These are phyloP conservation scores for Acanthochromis polyacanthus DNA, from an alignment of 2,113 vertebrate species.

Conservation along the genomic window DNA sequence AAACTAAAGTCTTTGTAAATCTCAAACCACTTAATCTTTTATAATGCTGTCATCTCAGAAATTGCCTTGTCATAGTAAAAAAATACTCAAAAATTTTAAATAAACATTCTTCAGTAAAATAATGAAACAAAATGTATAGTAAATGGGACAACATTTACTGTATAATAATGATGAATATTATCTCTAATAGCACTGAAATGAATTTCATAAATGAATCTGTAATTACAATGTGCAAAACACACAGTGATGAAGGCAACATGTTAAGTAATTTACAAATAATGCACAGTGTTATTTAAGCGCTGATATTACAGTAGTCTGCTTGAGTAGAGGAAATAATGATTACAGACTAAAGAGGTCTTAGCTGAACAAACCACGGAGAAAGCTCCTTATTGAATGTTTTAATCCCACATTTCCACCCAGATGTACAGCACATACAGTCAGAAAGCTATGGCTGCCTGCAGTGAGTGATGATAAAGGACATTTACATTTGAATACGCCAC, in stretches of 20 bases:
- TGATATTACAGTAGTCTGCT: not conserved
- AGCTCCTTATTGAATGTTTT: conserved; percentile 34
- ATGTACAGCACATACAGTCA: conserved; percentile 73
- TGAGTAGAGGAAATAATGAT: conserved; percentile 28
- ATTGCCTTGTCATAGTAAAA: too few species aligned
- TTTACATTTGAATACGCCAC: conserved; percentile 75
- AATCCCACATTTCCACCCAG: conserved; percentile 47
- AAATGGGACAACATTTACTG: not conserved
- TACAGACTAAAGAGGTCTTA: conserved; percentile 16
- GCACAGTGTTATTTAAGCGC: not conserved
- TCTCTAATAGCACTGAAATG: not conserved
- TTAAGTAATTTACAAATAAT: conserved; percentile 5
- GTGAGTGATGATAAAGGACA: conserved; percentile 53
- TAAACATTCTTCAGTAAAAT: not conserved
- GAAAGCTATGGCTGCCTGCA: conserved; percentile 57
- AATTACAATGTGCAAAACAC: not conserved
- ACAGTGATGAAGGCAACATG: conserved; percentile 7
- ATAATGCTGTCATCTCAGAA: too few species aligned
- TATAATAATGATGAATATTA: not conserved
- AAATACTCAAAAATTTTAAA: too few species aligned
- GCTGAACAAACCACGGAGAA: conserved; percentile 38
- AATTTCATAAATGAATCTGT: not conserved
- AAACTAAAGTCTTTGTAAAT: too few species aligned
- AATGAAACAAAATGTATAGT: not conserved
- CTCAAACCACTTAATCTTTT: too few species aligned